Conservation (phyloP, 2,797 vertebrate genomes). For the Malurus leucopterus region DNA sequence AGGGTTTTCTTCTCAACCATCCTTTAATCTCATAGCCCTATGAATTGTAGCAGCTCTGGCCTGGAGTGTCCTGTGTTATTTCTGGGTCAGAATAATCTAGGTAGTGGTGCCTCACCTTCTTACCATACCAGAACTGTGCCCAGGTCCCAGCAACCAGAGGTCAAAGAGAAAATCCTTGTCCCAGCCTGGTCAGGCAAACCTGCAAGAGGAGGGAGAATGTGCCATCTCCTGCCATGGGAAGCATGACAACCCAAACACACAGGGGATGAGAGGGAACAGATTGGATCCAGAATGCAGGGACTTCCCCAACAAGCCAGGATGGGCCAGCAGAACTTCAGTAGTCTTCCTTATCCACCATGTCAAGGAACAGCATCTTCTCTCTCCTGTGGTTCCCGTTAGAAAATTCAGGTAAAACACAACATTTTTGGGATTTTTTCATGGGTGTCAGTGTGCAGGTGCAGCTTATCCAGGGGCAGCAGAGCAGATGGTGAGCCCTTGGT, state of each 20-base stretch:
- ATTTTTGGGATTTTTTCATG: neutral
- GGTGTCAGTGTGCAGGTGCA: neutral
- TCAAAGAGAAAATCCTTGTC: neutral
- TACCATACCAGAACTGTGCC: neutral
- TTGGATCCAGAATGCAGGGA: rapidly evolving
- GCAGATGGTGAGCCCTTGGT: neutral
- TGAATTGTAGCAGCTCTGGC: neutral
- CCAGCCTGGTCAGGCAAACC: neutral
- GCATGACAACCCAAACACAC: neutral
- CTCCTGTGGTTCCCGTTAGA: neutral
- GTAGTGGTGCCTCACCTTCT: neutral
- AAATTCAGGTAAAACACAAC: neutral
- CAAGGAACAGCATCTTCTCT: neutral
- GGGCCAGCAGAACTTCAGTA: neutral
- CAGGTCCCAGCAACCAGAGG: neutral
- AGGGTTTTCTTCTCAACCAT: neutral
- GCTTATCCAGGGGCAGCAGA: neutral
- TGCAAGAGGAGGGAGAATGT: neutral
- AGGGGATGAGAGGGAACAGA: rapidly evolving
- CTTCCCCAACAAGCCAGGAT: neutral
- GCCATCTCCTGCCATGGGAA: neutral
- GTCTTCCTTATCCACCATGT: neutral
- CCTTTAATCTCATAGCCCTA: neutral
- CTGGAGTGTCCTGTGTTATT: neutral
- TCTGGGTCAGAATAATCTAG: neutral